These are phyloP conservation scores for Leptopterna dolabrata DNA, from an alignment of 2,888 invertebrate genomes.

Conservation along the genomic window DNA sequence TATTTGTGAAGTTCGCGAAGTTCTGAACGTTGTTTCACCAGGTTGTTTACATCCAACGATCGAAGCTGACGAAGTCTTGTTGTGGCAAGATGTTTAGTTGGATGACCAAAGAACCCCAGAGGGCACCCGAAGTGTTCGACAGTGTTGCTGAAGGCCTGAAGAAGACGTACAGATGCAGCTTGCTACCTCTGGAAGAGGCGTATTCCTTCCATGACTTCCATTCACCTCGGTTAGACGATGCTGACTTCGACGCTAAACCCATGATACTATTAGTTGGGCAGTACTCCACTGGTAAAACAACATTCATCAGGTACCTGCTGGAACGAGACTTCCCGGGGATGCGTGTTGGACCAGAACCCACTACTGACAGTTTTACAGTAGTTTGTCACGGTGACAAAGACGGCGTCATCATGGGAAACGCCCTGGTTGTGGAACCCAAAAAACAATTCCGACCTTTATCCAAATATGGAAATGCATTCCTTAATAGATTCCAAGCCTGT, in stretches of 20 bases:
- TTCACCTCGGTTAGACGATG: constrained; percentile 71
- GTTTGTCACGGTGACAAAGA: constrained; percentile 67
- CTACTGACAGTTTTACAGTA: constrained; percentile 75
- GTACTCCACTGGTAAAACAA: constrained; percentile 75
- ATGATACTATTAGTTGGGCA: constrained; percentile 76
- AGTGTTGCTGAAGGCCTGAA: constrained; percentile 24
- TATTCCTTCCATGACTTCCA: constrained; percentile 72
- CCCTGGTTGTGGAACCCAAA: constrained; percentile 74
- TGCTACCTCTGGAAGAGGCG: constrained; percentile 70
- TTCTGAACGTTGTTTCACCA: not conserved
- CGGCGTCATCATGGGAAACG: constrained; percentile 74
- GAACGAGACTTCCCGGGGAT: constrained; percentile 74
- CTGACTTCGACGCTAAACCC: constrained; percentile 76
- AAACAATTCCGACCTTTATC: constrained; percentile 74
- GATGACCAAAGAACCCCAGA: constrained; percentile 31
- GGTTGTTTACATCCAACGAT: not conserved
- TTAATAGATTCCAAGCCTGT: constrained; percentile 76
- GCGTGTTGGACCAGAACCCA: constrained; percentile 76
- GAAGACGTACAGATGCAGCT: constrained; percentile 69
- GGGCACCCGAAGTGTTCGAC: constrained; percentile 41
- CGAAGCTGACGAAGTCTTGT: not conserved
- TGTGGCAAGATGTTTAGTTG: constrained; percentile 35
- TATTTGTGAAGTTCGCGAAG: not conserved
- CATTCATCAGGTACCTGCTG: constrained; percentile 71
- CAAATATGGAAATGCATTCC: constrained; percentile 75